Percentiles rank a stretch among this genome's conserved stretches.
phyloP scores from a whole-genome alignment of 1,140 invertebrate species.

The Mya arenaria region DNA sequence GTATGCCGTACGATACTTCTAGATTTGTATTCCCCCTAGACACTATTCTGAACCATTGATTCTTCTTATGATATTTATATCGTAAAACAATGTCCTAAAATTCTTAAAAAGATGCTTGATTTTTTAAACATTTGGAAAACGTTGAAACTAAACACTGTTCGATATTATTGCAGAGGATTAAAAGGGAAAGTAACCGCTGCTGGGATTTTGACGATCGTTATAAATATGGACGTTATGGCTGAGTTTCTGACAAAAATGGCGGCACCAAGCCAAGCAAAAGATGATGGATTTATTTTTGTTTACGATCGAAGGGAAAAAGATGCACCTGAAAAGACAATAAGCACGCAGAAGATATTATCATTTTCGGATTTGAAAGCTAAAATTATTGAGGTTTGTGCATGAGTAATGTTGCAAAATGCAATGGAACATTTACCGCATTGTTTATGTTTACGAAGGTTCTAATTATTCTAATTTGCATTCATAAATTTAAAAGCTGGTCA shows the following conservation, averaged over 20 bases:
- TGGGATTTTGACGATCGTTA: too few species aligned
- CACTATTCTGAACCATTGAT: too few species aligned
- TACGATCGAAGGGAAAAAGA: conserved; percentile 73
- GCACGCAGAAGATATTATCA: conserved; percentile 67
- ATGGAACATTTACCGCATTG: not conserved
- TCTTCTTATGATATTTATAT: too few species aligned
- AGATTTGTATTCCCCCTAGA: too few species aligned
- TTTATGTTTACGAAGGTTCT: conserved; percentile 30
- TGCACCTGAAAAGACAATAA: conserved; percentile 73
- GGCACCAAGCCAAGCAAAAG: conserved; percentile 63
- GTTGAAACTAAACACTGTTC: too few species aligned
- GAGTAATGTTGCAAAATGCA: not conserved
- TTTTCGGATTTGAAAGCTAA: conserved; percentile 71
- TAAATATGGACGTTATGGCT: too few species aligned
- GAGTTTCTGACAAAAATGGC: conserved; percentile 52
- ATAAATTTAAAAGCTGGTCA: not conserved
- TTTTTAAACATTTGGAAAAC: too few species aligned
- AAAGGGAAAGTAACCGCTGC: too few species aligned
- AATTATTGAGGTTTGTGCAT: conserved; percentile 65
- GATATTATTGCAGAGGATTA: too few species aligned
- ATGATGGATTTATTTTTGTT: conserved; percentile 75
- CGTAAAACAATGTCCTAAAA: too few species aligned
- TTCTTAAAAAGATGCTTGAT: too few species aligned
- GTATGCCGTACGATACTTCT: too few species aligned
- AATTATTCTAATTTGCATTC: not conserved